phyloP scores from a whole-genome alignment of 2,888 invertebrate genomes.

The Pandemis cinnamomeana region DNA sequence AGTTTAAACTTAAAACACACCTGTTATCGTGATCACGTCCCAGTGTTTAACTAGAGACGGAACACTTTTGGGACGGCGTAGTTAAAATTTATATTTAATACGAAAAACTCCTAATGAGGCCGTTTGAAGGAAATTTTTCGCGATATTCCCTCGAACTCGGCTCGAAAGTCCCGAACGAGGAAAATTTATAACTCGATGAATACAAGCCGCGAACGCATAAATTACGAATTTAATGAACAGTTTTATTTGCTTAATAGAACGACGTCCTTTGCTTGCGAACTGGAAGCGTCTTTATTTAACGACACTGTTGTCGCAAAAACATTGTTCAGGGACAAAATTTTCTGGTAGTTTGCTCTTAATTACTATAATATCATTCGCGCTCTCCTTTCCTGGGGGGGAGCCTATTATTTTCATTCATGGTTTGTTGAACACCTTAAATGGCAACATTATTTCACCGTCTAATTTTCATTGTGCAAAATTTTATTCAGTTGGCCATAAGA shows the following conservation, averaged over 20 bases:
- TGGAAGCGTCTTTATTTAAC: conserved; percentile 57
- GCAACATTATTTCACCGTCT: conserved; percentile 64
- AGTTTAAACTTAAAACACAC: conserved; percentile 49
- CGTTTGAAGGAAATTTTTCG: conserved; percentile 42
- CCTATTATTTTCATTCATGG: conserved; percentile 72
- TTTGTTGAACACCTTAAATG: conserved; percentile 70
- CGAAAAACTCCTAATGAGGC: conserved; percentile 39
- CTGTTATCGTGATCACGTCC: conserved; percentile 50
- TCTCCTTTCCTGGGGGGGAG: conserved; percentile 54
- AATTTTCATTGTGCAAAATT: conserved; percentile 68
- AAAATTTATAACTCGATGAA: conserved; percentile 63
- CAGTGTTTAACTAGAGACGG: not conserved
- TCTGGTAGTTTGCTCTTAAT: conserved; percentile 70
- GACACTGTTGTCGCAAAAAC: conserved; percentile 61
- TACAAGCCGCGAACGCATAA: conserved; percentile 63
- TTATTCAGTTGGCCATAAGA: conserved; percentile 53
- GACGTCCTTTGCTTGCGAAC: conserved; percentile 48
- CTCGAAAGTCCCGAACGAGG: conserved; percentile 55
- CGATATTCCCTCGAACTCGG: conserved; percentile 45
- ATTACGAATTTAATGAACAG: conserved; percentile 63
- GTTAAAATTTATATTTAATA: conserved; percentile 15
- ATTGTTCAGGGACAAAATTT: conserved; percentile 68
- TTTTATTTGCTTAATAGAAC: conserved; percentile 56
- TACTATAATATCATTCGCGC: conserved; percentile 68
- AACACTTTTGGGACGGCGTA: not conserved